A percentile compares a stretch with the other conserved stretches of the same genome.
Evolutionary conservation across 2,888 invertebrate species (phyloP).

Genomic region (Caenorhabditis sp.): DNA sequence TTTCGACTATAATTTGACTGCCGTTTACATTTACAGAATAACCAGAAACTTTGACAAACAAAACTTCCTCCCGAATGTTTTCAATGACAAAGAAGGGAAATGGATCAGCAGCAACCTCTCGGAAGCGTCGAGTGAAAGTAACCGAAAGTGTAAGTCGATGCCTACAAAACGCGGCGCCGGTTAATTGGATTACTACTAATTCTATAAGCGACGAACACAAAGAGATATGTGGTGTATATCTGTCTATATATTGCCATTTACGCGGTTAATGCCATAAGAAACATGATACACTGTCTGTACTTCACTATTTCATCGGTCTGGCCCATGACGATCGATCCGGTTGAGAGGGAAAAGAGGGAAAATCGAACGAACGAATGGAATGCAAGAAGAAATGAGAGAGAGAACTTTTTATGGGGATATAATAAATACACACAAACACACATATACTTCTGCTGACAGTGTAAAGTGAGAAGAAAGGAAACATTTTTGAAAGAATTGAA

Average conservation of each 20-base stretch:
- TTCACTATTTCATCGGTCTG: constrained; percentile 3
- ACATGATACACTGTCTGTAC: constrained; percentile 33
- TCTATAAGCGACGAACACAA: constrained; percentile 32
- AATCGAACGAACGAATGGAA: neutral
- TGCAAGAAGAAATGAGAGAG: neutral
- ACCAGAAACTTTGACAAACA: too few relatives aligned
- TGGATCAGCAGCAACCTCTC: constrained; percentile 2
- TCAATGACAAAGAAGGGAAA: constrained; percentile 1
- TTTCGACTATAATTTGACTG: too few relatives aligned
- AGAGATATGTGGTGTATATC: neutral
- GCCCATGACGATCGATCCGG: constrained; percentile 41
- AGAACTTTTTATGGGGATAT: constrained; percentile 29
- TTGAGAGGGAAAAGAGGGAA: constrained; percentile 29
- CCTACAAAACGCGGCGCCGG: constrained; percentile 4
- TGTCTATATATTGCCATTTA: constrained; percentile 19
- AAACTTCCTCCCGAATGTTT: neutral
- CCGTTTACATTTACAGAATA: too few relatives aligned
- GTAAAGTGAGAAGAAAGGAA: neutral
- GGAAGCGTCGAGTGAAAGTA: constrained; percentile 29
- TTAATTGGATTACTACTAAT: constrained; percentile 52
- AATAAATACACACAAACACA: constrained; percentile 10
- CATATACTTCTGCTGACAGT: constrained; percentile 4
- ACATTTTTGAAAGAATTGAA: neutral
- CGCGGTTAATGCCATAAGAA: constrained; percentile 12
- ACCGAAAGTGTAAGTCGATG: constrained; percentile 44